Percentiles rank a stretch among this genome's conserved stretches.
phyloP scores from a whole-genome alignment of 2,888 invertebrate genomes.

The Melinopterus prodromus region DNA sequence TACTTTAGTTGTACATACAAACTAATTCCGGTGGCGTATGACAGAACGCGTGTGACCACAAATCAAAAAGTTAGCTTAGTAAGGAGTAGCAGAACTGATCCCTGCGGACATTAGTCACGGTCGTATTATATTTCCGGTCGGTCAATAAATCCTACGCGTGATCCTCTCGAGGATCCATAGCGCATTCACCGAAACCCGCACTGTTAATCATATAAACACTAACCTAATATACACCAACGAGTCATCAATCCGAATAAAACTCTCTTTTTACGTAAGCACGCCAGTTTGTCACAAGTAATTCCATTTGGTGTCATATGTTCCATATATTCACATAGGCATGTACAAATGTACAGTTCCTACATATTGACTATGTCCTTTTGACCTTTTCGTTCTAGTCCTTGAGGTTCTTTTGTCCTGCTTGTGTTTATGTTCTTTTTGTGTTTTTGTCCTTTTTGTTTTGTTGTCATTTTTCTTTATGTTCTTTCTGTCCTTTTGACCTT shows the following conservation, averaged over 20 bases:
- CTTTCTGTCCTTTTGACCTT: too few species aligned
- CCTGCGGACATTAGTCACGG: neutral
- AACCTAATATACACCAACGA: constrained; percentile 31
- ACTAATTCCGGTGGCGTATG: too few species aligned
- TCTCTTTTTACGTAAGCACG: constrained; percentile 13
- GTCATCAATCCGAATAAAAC: constrained; percentile 37
- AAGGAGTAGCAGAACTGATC: neutral
- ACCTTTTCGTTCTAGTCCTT: too few species aligned
- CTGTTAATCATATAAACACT: constrained; percentile 38
- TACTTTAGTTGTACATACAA: too few species aligned
- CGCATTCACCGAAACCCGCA: constrained; percentile 31
- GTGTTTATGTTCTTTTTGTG: too few species aligned
- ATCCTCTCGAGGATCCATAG: constrained; percentile 32
- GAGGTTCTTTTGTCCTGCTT: too few species aligned
- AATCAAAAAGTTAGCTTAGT: neutral
- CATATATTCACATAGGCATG: too few species aligned
- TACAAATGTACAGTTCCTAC: too few species aligned
- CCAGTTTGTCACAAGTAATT: neutral
- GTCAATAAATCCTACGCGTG: neutral
- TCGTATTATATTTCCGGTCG: neutral
- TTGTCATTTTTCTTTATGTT: too few species aligned
- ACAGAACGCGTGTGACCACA: neutral
- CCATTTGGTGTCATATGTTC: neutral
- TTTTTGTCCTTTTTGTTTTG: too few species aligned
- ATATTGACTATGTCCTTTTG: too few species aligned